Percentiles rank a stretch among this genome's conserved stretches.
These are phyloP conservation scores for Chrysogorgia sp. DNA, from an alignment of 92 coral and sea anemone genomes.

Conservation along the genomic window DNA sequence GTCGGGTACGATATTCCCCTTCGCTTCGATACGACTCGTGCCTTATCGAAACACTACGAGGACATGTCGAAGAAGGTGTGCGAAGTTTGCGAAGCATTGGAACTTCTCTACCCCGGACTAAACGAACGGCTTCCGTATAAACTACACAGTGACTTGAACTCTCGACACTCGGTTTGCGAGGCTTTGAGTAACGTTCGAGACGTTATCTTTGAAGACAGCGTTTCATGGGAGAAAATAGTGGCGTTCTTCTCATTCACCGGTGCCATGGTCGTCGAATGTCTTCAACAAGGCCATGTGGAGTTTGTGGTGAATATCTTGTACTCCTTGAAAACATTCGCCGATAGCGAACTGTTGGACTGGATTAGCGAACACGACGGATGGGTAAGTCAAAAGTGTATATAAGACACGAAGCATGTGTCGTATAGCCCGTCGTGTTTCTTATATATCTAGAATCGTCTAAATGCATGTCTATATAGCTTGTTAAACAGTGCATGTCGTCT, in stretches of 20 bases:
- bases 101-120: slow-evolving; percentile 20
- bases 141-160: not conserved
- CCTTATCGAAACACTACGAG: not conserved
- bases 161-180: slow-evolving; percentile 55
- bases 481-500: no score
- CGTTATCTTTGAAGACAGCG: slow-evolving; percentile 81
- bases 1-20: slow-evolving; percentile 15
- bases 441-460: no score
- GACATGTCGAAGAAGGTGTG: slow-evolving; percentile 22
- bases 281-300: slow-evolving; percentile 77
- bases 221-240: slow-evolving; percentile 84
- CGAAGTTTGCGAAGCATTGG: slow-evolving; percentile 18
- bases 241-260: slow-evolving; percentile 93
- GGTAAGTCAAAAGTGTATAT: no score
- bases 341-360: slow-evolving; percentile 62
- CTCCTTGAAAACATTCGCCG: slow-evolving; percentile 74
- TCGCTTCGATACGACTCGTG: slow-evolving; percentile 12
- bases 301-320: slow-evolving; percentile 75
- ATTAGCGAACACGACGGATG: no score
- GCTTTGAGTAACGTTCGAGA: slow-evolving; percentile 78
- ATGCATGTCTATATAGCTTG: no score
- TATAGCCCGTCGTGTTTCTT: no score
- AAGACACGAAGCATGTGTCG: no score
- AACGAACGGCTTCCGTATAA: slow-evolving; percentile 23
- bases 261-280: slow-evolving; percentile 82